Base-by-base conservation (phyloP, 2,888 invertebrate species). In the Apomyelois bistriatella region DNA sequence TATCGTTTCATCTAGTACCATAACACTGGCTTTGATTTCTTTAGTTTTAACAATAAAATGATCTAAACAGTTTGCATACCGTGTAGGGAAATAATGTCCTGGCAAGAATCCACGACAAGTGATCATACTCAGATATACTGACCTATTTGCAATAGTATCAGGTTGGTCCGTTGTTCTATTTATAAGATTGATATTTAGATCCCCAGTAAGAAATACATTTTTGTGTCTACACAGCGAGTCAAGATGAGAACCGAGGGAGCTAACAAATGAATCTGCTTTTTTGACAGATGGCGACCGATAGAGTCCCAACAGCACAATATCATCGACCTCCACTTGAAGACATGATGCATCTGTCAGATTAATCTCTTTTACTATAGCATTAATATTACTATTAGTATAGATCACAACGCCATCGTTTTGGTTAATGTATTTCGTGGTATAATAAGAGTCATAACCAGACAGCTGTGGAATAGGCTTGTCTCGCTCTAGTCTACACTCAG, bases 171-270 rank as follows among this genome's bases (percentile, higher is more conserved):
- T 43, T 12, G 8, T 17, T 30, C 28, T 30, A 28, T 7, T 43
- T 1, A 28, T 22, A 1, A 52, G 32, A 13, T 52, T 46, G 9
- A 52, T 52, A 52, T 52, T 51, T 35, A 51, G 35, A 32, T 51
- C 52, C 9, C 52, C 52, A 3, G 36, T 22, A 1, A 52, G 12
- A 12, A 52, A 36, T 12, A 52, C 36, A 36, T 52, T 52, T 10
- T 43, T 22, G 28, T 12, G 36, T 40, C 13, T n/a, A 13, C 15
- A 9, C n/a, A 43, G 10, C 4, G 10, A 12, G n/a, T 12, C 28
- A n/a, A 43, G 30, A 28, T 43, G 12, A 10, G 4, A 4, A 12
- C 43, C 12, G 6, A 43, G 28, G 3, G 43, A 43, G 12, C 28
- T 43, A 3, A 43, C 12, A 12, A 43, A 43, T n/a, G 13, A 5